phyloP scores from a whole-genome alignment of 37 sponge, comb jelly and placozoan species.

The Oopsacas minuta region DNA sequence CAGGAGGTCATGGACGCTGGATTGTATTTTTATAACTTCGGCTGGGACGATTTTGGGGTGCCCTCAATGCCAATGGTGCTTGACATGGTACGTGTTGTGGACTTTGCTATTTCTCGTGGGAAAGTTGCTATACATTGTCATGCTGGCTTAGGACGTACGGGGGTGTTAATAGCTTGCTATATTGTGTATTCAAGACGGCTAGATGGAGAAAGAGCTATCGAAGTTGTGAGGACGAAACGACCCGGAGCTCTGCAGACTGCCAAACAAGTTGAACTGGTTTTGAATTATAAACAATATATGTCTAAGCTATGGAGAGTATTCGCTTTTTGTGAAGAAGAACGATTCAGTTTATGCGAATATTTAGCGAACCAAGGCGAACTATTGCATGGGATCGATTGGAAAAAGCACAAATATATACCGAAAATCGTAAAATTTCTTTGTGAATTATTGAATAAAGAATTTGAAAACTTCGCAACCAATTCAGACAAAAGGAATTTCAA shows the following conservation, averaged over 20 bases:
- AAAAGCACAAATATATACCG: conserved; percentile 34
- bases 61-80: conserved; percentile 52
- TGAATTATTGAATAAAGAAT: not conserved
- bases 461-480: not conserved
- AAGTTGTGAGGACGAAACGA: conserved; percentile 47
- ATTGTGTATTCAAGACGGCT: conserved; percentile 57
- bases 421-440: conserved; percentile 27
- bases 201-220: conserved; percentile 48
- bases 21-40: not conserved
- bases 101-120: conserved; percentile 61
- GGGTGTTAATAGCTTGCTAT: conserved; percentile 87
- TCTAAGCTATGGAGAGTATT: conserved; percentile 53
- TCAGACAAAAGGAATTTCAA: not conserved
- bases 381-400: conserved; percentile 39
- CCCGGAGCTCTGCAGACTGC: conserved; percentile 76
- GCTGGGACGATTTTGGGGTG: conserved; percentile 64
- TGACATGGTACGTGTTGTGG: conserved; percentile 81
- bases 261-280: conserved; percentile 60
- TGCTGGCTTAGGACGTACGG: conserved; percentile 88
- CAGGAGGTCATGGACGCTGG: conserved; percentile 64
- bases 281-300: conserved; percentile 41
- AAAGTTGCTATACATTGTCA: conserved; percentile 86
- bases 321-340: not conserved
- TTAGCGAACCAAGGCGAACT: conserved; percentile 38
- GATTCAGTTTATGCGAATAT: conserved; percentile 22